Evolutionary conservation across 2,113 vertebrate genomes (phyloP), one percentile per base, ranked within the genome.

Genomic region (Salvelinus sp.): DNA sequence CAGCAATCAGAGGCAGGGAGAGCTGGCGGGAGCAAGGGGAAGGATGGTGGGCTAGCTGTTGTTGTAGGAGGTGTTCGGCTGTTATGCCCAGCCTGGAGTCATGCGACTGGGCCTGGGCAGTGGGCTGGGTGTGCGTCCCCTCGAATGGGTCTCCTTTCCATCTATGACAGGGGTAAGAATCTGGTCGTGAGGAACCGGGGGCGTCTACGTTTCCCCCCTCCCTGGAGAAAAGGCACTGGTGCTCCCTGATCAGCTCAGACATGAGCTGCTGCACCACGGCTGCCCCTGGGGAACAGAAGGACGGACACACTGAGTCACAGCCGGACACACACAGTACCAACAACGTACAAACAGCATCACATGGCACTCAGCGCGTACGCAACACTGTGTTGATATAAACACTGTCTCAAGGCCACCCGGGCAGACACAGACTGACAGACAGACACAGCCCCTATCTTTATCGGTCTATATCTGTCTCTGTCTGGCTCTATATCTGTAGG

Each of bases 151-250:
- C 68, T 44, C 73, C 65, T 22, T 75, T 70, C 60, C 76, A 73
- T n/a, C 75, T 77, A 13, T 33, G 72, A 18, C 66, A 68, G 66
- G 66, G 14, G n/a, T n/a, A 68, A 14, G 75, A 78, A 44, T 67
- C 57, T 1, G 62, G 83, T 69, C 6, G 23, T 3, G 85, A 78
- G 10, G 78, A 76, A 81, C 76, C 70, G 20, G 82, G 4, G 86
- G 38, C 13, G 82, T 66, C 30, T 28, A 16, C 77, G 33, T 33
- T 25, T 6, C 47, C 65, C 44, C 69, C 73, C 58, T 83, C 63
- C 84, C 84, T 90, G 6, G 88, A 85, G 62, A 94, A 93, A 13
- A 94, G 91, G 67, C 83, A 74, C 64, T 75, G 82, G 0, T 94
- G 90, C 4, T 85, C 86, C 73, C 90, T 78, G 79, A 80, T 90